Evolutionary conservation across 2,113 vertebrate species (phyloP).

Genomic region (Numida meleagris): DNA sequence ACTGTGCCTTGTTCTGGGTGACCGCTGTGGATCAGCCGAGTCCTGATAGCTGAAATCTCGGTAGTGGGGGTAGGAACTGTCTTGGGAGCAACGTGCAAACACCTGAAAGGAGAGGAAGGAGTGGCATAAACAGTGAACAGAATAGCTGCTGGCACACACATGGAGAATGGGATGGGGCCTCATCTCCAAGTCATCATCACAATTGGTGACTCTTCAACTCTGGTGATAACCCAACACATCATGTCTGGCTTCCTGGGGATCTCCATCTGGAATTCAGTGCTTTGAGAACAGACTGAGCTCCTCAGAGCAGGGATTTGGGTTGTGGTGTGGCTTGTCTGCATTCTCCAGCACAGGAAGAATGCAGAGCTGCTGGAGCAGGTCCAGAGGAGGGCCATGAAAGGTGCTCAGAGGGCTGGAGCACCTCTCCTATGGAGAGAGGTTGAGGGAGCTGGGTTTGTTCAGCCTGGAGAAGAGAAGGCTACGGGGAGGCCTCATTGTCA

Average conservation of each 20-base stretch:
- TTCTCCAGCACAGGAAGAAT: no score
- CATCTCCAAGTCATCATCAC: background rate
- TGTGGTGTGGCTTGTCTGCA: fast-evolving
- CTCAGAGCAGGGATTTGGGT: background rate
- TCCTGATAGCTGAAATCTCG: background rate
- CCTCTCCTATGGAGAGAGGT: no score
- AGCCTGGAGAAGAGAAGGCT: no score
- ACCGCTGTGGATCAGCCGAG: background rate
- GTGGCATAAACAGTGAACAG: background rate
- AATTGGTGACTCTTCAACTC: fast-evolving
- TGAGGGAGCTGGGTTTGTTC: no score
- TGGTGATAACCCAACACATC: background rate
- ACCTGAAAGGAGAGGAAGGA: background rate
- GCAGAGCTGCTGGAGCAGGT: no score
- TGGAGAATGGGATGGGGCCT: background rate
- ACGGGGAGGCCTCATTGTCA: no score
- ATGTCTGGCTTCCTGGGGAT: background rate
- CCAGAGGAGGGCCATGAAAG: no score
- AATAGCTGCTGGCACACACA: fast-evolving
- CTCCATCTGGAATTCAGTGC: fast-evolving
- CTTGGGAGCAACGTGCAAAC: background rate
- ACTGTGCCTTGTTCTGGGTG: fast-evolving
- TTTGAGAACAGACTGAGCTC: background rate
- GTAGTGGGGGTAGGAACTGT: no score
- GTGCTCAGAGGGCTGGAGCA: no score